A percentile compares a stretch with the other conserved stretches of the same genome.
These are phyloP conservation scores for Pyralis farinalis DNA, from an alignment of 2,888 invertebrate species.

Conservation along the genomic window DNA sequence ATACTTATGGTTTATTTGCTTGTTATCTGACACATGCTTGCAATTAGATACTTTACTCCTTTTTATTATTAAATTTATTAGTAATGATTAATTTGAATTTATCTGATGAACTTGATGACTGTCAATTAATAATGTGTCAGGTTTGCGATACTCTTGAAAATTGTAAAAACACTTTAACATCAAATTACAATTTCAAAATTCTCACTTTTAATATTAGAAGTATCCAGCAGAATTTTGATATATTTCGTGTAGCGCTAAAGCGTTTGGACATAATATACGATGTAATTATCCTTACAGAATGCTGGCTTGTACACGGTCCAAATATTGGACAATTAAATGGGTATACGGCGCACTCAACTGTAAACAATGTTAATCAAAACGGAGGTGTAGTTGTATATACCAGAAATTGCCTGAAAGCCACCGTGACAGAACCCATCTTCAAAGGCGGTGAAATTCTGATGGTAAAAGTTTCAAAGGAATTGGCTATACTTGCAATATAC, in stretches of 20 bases:
- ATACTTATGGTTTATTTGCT: no score
- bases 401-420: background rate
- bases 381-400: background rate
- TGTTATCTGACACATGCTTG: no score
- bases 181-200: background rate
- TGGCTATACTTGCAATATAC: background rate
- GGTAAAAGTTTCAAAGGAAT: background rate
- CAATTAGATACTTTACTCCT: no score
- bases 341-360: background rate
- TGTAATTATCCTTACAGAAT: background rate
- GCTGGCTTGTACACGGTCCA: background rate
- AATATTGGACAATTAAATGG: background rate
- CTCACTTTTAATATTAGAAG: background rate
- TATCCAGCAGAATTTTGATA: background rate
- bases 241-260: background rate
- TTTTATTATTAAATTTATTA: no score
- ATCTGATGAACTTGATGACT: background rate
- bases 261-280: background rate
- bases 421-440: background rate
- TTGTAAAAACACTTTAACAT: background rate
- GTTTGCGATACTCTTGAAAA: background rate
- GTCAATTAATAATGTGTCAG: no score
- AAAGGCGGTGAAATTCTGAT: background rate
- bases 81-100: background rate
- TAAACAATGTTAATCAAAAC: background rate